Conservation (phyloP, 2,797 vertebrate species). For the Phoxinus dragarum region DNA sequence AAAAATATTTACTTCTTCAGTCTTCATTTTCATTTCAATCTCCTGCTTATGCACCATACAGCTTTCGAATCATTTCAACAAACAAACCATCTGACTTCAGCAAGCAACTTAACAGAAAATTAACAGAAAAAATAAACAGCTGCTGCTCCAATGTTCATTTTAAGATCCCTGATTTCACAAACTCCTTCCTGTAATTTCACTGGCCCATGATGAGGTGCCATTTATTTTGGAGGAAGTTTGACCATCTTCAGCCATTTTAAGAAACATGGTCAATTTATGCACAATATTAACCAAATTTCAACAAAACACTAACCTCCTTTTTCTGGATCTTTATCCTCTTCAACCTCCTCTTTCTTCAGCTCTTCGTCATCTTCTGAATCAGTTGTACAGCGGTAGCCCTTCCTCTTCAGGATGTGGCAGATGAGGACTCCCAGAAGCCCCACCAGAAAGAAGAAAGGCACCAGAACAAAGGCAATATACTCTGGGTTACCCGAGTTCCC, state of each 20-base stretch:
- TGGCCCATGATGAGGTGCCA: not conserved
- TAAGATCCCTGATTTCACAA: not conserved
- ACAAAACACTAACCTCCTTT: constrained; percentile 64
- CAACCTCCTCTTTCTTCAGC: constrained; percentile 36
- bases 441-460: constrained; percentile 91
- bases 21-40: constrained; percentile 3
- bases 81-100: not conserved
- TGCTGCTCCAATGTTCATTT: not conserved
- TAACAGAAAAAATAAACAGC: not conserved
- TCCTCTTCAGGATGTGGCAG: constrained; percentile 93
- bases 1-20: constrained; percentile 10
- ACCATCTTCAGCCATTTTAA: not conserved
- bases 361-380: constrained; percentile 78
- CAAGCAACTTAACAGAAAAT: not conserved
- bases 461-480: constrained; percentile 84
- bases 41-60: not conserved
- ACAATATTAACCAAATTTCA: not conserved
- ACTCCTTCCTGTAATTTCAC: not conserved
- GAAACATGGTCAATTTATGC: not conserved
- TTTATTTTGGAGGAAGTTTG: not conserved
- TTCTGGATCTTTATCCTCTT: constrained; percentile 63
- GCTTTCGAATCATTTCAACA: not conserved
- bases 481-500: constrained; percentile 58
- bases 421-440: constrained; percentile 92
- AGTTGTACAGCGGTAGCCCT: constrained; percentile 96